phyloP scores from a whole-genome alignment of 2,113 vertebrate species.

The Ceyx margarethae region DNA sequence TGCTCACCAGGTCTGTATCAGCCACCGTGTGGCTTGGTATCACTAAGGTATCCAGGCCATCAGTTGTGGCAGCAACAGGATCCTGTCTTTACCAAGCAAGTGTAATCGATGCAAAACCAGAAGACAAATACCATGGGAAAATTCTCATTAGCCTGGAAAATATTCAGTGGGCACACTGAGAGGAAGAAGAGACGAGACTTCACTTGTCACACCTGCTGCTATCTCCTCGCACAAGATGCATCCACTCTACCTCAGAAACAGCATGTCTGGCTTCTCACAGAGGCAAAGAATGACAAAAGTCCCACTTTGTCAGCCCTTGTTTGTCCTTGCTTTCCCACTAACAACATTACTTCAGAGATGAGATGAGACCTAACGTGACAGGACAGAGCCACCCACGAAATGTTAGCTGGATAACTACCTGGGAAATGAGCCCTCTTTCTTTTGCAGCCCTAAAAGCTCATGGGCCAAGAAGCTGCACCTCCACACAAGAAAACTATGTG shows the following conservation, averaged over 20 bases:
- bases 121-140: not conserved
- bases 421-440: not conserved
- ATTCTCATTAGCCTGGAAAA: not conserved
- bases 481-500: fast-evolving
- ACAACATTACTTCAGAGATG: not conserved
- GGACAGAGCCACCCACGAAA: not conserved
- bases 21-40: not conserved
- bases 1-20: not conserved
- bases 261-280: not conserved
- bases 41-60: not conserved
- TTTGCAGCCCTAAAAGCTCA: not conserved
- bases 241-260: not conserved
- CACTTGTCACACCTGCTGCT: not conserved
- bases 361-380: not conserved
- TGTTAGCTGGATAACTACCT: not conserved
- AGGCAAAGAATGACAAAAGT: not conserved
- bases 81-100: not conserved
- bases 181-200: not conserved
- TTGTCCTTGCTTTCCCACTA: not conserved
- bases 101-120: not conserved
- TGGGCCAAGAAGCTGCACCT: not conserved
- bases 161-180: not conserved
- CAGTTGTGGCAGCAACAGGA: not conserved
- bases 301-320: not conserved
- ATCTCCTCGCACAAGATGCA: not conserved